Conservation (phyloP, 2,888 invertebrate genomes). For the Dynastes grantii region DNA sequence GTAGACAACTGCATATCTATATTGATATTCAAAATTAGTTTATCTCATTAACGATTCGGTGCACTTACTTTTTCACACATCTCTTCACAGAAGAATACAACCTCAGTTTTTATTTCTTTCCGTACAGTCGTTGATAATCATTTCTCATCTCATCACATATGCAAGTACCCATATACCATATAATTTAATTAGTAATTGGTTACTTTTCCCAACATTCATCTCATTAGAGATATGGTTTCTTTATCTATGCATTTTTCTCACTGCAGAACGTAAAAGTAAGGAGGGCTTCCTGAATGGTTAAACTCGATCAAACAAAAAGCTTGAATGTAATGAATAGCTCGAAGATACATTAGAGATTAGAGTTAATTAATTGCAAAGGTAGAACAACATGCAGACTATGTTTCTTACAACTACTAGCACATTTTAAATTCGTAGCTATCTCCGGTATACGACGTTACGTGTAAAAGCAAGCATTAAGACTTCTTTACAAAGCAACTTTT, state of each 20-base stretch:
- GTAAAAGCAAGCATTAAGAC: not conserved
- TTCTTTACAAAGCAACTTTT: slow-evolving; percentile 13
- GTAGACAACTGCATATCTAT: no score
- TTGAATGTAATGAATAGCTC: slow-evolving; percentile 57
- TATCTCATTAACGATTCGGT: no score
- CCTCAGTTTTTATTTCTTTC: not conserved
- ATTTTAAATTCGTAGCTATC: slow-evolving; percentile 22
- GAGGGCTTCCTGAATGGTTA: slow-evolving; percentile 55
- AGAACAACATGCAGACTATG: slow-evolving; percentile 9
- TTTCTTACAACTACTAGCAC: slow-evolving; percentile 26
- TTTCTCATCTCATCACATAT: slow-evolving; percentile 22
- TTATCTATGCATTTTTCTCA: slow-evolving; percentile 30
- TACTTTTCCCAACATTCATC: slow-evolving; percentile 32
- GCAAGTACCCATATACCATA: not conserved
- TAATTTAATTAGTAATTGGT: slow-evolving; percentile 25
- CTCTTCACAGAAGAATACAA: not conserved
- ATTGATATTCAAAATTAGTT: no score
- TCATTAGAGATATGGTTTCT: slow-evolving; percentile 31
- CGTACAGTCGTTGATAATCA: not conserved
- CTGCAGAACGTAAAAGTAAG: slow-evolving; percentile 27
- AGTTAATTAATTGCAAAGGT: slow-evolving; percentile 56
- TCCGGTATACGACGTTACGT: not conserved
- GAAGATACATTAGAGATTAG: slow-evolving; percentile 58
- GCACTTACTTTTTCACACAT: no score
- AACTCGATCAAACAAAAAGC: slow-evolving; percentile 58